Conservation (phyloP, 2,113 vertebrate genomes). For the Perccottus glenii region DNA sequence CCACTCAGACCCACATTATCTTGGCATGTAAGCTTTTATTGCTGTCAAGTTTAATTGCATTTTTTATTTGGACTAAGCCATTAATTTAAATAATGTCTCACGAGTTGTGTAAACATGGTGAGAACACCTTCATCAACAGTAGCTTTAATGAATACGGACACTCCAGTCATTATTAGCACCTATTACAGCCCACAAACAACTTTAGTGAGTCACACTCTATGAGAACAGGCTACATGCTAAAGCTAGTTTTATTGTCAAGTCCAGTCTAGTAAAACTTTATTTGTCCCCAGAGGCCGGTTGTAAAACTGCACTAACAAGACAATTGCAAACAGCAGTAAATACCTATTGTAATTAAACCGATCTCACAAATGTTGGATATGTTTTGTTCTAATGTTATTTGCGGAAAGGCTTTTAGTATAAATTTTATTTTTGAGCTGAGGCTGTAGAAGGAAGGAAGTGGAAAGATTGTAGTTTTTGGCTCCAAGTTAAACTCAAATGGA, state of each 20-base stretch:
- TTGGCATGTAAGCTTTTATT: too few relatives aligned
- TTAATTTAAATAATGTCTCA: too few relatives aligned
- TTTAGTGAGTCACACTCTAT: not conserved
- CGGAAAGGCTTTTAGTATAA: not conserved
- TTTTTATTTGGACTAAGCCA: too few relatives aligned
- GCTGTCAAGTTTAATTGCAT: too few relatives aligned
- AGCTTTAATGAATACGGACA: too few relatives aligned
- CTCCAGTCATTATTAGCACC: not conserved
- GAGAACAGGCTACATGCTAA: not conserved
- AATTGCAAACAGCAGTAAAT: not conserved
- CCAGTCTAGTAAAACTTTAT: constrained; percentile 9
- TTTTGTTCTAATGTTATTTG: not conserved
- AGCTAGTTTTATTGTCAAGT: constrained; percentile 7
- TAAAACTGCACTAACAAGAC: not conserved
- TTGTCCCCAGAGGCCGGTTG: constrained; percentile 3
- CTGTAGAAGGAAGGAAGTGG: too few relatives aligned
- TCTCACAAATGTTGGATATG: not conserved
- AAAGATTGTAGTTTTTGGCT: too few relatives aligned
- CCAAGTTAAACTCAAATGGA: too few relatives aligned
- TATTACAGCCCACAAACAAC: not conserved
- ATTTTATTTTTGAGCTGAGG: not conserved
- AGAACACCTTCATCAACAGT: too few relatives aligned
- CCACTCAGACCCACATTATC: too few relatives aligned
- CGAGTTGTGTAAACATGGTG: too few relatives aligned
- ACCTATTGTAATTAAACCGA: too few relatives aligned